A percentile compares a stretch with the other conserved stretches of the same genome.
Evolutionary conservation across 2,113 vertebrate genomes (phyloP).

Genomic region (Eonycteris spelaea): DNA sequence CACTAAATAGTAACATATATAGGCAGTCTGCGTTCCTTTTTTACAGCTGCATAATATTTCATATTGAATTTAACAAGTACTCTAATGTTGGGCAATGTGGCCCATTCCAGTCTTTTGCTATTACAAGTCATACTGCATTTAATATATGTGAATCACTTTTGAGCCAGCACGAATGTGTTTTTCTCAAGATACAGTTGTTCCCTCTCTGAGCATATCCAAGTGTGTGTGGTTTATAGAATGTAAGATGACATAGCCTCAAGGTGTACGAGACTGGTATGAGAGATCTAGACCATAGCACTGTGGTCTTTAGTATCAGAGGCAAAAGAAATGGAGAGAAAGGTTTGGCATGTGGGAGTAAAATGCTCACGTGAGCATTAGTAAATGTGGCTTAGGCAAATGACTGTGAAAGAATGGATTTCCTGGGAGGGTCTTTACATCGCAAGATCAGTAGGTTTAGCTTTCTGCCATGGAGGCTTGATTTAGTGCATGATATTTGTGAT

Average conservation of each 20-base stretch:
- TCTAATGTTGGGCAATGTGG: neutral
- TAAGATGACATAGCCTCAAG: neutral
- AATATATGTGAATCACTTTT: neutral
- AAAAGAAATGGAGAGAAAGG: neutral
- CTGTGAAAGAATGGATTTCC: neutral
- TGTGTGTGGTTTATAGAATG: neutral
- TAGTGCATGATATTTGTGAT: neutral
- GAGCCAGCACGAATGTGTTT: neutral
- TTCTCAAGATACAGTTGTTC: neutral
- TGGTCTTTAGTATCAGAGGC: neutral
- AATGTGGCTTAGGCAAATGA: neutral
- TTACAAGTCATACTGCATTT: neutral
- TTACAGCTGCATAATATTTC: neutral
- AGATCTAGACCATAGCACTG: neutral
- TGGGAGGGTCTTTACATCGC: neutral
- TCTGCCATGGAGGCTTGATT: neutral
- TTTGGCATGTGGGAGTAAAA: neutral
- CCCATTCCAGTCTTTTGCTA: neutral
- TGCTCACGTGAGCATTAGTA: neutral
- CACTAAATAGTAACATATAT: too few relatives aligned
- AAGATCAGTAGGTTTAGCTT: neutral
- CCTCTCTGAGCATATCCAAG: neutral
- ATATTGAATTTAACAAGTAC: neutral
- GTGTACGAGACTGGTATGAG: too few relatives aligned
- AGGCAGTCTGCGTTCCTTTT: neutral